Percentiles rank a stretch among this genome's conserved stretches.
phyloP scores from a whole-genome alignment of 2,113 vertebrate species.

The Ammospiza caudacuta region DNA sequence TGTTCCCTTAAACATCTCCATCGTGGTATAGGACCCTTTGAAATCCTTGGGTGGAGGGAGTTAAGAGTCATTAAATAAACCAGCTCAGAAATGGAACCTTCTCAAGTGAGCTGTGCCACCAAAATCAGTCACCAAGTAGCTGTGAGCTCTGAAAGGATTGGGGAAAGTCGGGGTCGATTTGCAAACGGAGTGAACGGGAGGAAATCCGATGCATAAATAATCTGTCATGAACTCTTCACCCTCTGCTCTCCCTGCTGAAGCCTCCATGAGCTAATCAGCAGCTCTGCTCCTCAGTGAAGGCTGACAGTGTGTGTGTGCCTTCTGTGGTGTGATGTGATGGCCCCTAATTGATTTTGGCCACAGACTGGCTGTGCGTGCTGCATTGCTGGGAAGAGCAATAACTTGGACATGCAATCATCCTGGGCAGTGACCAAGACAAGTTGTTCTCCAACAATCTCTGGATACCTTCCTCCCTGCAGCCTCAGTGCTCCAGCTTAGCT shows the following conservation, averaged over 20 bases:
- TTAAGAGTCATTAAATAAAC: background rate
- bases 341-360: conserved; percentile 49
- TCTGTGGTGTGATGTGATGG: background rate
- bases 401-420: conserved; percentile 66
- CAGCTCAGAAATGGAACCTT: background rate
- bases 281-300: background rate
- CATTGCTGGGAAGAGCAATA: conserved; percentile 59
- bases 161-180: conserved; percentile 5
- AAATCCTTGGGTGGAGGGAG: background rate
- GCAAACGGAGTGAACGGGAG: background rate
- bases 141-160: background rate
- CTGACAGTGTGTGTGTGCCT: background rate
- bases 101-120: background rate
- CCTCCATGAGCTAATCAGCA: background rate
- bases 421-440: conserved; percentile 55
- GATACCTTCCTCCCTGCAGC: background rate
- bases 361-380: background rate
- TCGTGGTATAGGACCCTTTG: background rate
- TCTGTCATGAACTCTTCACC: conserved; percentile 11
- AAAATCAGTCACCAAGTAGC: background rate
- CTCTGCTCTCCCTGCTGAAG: background rate
- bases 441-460: conserved; percentile 45
- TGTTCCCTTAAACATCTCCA: background rate
- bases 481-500: background rate
- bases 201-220: conserved; percentile 8